A percentile compares a stretch with the other conserved stretches of the same genome.
Conservation (phyloP, 1,140 invertebrate genomes). For the Neotoxoptera formosana region DNA sequence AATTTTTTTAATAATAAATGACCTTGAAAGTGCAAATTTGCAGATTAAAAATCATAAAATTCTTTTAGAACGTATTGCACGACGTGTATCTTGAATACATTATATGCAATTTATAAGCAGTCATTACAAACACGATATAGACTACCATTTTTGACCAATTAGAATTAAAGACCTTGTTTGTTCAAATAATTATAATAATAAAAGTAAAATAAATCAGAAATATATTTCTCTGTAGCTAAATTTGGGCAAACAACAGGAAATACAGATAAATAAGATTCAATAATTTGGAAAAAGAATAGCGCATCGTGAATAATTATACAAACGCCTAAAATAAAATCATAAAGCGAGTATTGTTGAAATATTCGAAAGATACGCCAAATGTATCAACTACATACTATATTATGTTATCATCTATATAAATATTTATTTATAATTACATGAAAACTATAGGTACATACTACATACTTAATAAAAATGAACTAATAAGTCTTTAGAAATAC, state of each 20-base stretch:
- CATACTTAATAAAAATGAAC: neutral
- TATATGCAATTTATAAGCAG: slow-evolving; percentile 37
- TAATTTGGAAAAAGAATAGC: neutral
- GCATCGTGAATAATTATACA: neutral
- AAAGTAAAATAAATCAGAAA: slow-evolving; percentile 26
- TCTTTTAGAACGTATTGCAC: neutral
- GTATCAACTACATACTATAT: neutral
- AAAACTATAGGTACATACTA: neutral
- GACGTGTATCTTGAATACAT: neutral
- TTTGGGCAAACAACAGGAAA: neutral
- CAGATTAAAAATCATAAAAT: slow-evolving; percentile 27
- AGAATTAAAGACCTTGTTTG: slow-evolving; percentile 22
- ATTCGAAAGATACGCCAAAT: neutral
- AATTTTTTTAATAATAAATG: neutral
- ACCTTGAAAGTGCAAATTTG: neutral
- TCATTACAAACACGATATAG: neutral
- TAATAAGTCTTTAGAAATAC: neutral
- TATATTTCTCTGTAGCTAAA: neutral
- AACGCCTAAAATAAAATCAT: neutral
- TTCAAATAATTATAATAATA: neutral
- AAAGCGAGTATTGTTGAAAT: neutral
- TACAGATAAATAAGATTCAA: neutral
- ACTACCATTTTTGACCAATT: slow-evolving; percentile 3
- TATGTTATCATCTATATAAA: neutral
- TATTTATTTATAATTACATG: neutral